Conservation (phyloP, 2,113 vertebrate species). For the Excalfactoria chinensis region DNA sequence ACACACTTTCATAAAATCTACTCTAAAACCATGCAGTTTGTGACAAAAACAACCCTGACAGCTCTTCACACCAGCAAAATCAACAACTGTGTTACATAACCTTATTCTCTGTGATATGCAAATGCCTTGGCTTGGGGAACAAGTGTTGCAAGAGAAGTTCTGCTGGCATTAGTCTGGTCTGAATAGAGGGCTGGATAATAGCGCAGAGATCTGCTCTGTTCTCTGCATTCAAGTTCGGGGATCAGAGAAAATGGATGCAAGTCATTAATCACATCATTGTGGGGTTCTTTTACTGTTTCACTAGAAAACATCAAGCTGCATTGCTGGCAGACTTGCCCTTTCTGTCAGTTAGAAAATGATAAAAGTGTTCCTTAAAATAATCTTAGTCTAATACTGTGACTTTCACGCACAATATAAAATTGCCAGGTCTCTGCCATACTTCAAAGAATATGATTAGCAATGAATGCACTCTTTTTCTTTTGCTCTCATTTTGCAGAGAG, state of each 20-base stretch:
- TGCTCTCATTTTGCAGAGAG: constrained; percentile 38
- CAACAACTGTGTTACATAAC: constrained; percentile 54
- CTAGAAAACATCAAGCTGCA: constrained; percentile 11
- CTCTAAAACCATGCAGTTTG: neutral
- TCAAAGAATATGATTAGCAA: constrained; percentile 62
- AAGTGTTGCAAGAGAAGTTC: constrained; percentile 38
- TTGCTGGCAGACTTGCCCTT: constrained; percentile 22
- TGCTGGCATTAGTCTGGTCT: constrained; percentile 59
- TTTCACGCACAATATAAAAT: constrained; percentile 37
- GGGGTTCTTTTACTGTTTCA: constrained; percentile 54
- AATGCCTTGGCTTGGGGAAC: constrained; percentile 41
- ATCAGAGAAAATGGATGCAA: constrained; percentile 60
- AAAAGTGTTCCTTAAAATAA: constrained; percentile 75
- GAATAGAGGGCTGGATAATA: constrained; percentile 55
- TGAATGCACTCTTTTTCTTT: constrained; percentile 23
- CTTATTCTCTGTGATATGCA: constrained; percentile 54
- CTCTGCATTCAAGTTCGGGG: constrained; percentile 41
- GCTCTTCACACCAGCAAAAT: neutral
- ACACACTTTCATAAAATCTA: neutral
- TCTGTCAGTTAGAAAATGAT: constrained; percentile 59
- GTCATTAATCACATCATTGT: constrained; percentile 60
- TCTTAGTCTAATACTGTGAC: constrained; percentile 61
- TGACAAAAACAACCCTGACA: constrained; percentile 18
- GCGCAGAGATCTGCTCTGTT: neutral
- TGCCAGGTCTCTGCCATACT: constrained; percentile 37